A percentile compares a stretch with the other conserved stretches of the same genome.
phyloP scores from a whole-genome alignment of 2,113 vertebrate species.

The Chascanopsetta lugubris region DNA sequence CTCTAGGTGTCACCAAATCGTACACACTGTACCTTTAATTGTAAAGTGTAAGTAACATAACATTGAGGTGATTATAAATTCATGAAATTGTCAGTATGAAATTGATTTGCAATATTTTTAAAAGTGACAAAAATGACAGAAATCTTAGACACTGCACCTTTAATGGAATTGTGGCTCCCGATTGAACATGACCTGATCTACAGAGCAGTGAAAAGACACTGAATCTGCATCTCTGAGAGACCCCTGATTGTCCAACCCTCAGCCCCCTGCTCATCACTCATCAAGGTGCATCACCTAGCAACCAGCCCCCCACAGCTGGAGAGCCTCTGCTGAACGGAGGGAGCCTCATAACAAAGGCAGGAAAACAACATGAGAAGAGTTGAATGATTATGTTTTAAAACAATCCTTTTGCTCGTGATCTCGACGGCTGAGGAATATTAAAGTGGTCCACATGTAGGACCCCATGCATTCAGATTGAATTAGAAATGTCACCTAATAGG shows the following conservation, averaged over 20 bases:
- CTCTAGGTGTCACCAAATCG: too few relatives aligned
- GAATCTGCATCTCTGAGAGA: conserved; percentile 23
- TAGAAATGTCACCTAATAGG: too few relatives aligned
- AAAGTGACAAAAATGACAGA: too few relatives aligned
- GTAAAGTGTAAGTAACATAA: too few relatives aligned
- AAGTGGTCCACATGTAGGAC: too few relatives aligned
- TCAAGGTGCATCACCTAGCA: conserved; percentile 73
- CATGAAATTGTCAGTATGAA: too few relatives aligned
- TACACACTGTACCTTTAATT: too few relatives aligned
- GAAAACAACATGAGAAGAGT: neutral
- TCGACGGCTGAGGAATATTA: conserved; percentile 12
- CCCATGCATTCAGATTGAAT: too few relatives aligned
- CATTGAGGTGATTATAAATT: too few relatives aligned
- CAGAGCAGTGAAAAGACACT: conserved; percentile 8
- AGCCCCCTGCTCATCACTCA: conserved; percentile 48
- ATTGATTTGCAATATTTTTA: too few relatives aligned
- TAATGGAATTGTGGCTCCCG: conserved; percentile 14
- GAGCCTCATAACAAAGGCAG: neutral
- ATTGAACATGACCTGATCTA: neutral
- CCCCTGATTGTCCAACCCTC: conserved; percentile 19
- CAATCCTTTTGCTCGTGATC: neutral
- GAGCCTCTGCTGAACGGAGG: conserved; percentile 24
- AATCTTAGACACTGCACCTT: too few relatives aligned
- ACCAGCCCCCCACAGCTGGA: conserved; percentile 37
- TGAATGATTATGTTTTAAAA: conserved; percentile 24